A percentile compares a stretch with the other conserved stretches of the same genome.
phyloP scores from a whole-genome alignment of 2,113 vertebrate genomes.

The Elachura formosa region DNA sequence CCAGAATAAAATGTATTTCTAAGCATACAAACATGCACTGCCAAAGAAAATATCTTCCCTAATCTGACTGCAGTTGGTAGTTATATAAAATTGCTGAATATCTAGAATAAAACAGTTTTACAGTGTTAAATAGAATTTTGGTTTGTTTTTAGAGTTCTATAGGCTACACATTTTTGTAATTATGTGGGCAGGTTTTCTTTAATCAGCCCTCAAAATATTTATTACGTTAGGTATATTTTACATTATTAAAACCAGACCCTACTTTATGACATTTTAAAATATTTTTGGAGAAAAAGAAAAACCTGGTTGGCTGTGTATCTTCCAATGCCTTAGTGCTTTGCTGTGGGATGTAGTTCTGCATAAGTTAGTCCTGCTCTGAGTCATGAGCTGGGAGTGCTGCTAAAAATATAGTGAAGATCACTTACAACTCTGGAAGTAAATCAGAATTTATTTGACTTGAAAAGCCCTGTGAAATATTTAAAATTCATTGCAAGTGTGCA shows the following conservation, averaged over 20 bases:
- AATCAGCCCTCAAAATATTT: background rate
- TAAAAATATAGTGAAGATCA: background rate
- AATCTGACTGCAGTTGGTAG: background rate
- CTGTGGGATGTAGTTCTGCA: background rate
- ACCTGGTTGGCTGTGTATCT: accelerated
- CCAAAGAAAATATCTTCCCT: background rate
- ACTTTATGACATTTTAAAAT: background rate
- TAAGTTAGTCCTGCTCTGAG: background rate
- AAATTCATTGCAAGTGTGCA: background rate
- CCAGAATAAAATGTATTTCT: background rate
- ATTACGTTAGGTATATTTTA: background rate
- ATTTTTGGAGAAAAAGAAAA: background rate
- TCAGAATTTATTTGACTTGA: background rate
- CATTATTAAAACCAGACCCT: background rate
- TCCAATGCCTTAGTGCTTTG: background rate
- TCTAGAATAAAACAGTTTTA: background rate
- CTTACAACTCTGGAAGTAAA: background rate
- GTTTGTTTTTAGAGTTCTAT: background rate
- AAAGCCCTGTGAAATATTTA: background rate
- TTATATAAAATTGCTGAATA: background rate
- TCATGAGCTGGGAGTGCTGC: background rate
- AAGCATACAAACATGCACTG: background rate
- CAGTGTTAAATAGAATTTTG: background rate
- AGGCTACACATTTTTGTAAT: background rate
- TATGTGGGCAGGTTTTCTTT: background rate